Evolutionary conservation across 2,113 vertebrate species (phyloP), one percentile per base, ranked within the genome.

Genomic region (Siniperca knerii): DNA sequence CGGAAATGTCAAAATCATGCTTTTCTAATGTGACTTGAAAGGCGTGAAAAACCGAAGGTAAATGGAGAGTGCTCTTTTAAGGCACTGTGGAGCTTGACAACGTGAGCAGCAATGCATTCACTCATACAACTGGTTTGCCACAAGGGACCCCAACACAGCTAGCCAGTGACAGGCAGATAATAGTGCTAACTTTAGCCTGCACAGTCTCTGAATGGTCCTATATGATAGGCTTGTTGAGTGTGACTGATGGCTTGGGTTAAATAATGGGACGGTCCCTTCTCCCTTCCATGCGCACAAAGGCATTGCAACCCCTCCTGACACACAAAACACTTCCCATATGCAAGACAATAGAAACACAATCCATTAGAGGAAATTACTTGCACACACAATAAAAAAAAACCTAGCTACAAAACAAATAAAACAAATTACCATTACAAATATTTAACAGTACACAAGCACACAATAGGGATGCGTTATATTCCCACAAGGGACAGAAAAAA

Each of bases 151-250:
- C 46, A 54, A 90, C 92, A 87, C 87, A 82, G 92, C 90, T 79
- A 91, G 91, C 85, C 89, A 81, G 62, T 94, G 93, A 93, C 94
- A 94, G 91, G 82, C 90, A 91, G 85, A 94, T 94, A 94, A 94
- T 92, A 79, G 92, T 7, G 70, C 94, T 93, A 94, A 94, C 90
- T 94, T 94, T 92, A 92, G 93, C 90, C 83, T 15, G 69, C 81
- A 57, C 79, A 16, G 87, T 72, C 80, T 65, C 88, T 65, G 88
- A 92, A 91, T 90, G 91, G 79, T 44, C 76, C 90, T 84, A 55
- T 87, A 90, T 90, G 93, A 94, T 91, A 87, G 90, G 90, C 92
- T 92, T 94, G 91, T 92, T 94, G 89, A 94, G 91, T 92, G 92
- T 93, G 94, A 95, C 87, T 93, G 94, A 95, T 93, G 87, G 90